Evolutionary conservation across 2,113 vertebrate genomes (phyloP), one percentile per base, ranked within the genome.

Genomic region (Hypocryptadius cinnamomeus): DNA sequence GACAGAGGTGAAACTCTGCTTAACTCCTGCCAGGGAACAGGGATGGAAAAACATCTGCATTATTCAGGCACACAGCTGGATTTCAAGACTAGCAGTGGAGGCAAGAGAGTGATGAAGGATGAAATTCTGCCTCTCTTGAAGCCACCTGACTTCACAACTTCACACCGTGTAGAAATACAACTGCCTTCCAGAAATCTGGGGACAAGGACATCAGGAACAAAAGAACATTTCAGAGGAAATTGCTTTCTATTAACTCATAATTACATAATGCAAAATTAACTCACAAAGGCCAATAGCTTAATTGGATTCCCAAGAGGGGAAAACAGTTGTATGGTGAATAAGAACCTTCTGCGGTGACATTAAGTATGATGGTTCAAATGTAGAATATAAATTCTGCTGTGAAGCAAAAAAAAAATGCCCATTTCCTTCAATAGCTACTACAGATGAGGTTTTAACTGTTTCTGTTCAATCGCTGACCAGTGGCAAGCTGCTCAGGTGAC

Each of bases 231-330:
- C 59, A 73, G 82, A 77, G 74, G 85, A 95, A 85, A 94, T 83
- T 82, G 76, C 93, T 90, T 95, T 95, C 94, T 93, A 95, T 96
- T 95, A 95, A 94, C 85, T 89, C 71, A 33, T 88, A 90, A 96
- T 94, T 95, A 70, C 76, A 63, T 85, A 94, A 94, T 54, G 63
- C 82, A 96, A 82, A 93, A 94, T 91, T 94, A 96, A 91, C 87
- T 90, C 44, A 6, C 72, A 89, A 85, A 93, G 71, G 35, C 90
- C 92, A 95, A 83, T 18, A 70, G 74, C 90, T 72, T 95, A 95
- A 95, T 57, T 90, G 87, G 90, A 72, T 89, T 90, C 79, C 82
- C 82, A 93, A 65, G 59, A 1, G 2, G 12, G 23, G n/a, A 89
- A 85, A 48, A 76, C 1, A 6, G 68, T 76, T 83, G 63, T 3